phyloP scores from a whole-genome alignment of 2,113 vertebrate genomes.

The Ellobius talpinus region DNA sequence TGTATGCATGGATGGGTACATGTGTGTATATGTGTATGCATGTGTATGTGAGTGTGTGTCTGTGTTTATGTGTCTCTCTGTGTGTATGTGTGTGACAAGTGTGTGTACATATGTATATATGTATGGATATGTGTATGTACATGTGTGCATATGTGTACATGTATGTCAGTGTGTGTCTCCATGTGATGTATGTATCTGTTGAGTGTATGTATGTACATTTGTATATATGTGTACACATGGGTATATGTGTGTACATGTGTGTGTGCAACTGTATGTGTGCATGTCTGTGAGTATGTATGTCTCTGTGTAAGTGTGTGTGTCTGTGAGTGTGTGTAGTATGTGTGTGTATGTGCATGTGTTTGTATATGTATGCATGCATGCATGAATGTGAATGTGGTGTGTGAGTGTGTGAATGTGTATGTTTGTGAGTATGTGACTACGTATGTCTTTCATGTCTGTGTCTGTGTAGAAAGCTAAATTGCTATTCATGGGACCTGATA shows the following conservation, averaged over 20 bases:
- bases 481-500: neutral
- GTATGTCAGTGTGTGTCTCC: neutral
- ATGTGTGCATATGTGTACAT: neutral
- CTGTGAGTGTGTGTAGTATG: neutral
- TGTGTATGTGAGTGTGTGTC: neutral
- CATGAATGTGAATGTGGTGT: neutral
- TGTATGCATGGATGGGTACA: neutral
- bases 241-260: neutral
- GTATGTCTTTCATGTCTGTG: neutral
- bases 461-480: neutral
- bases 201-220: neutral
- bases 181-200: neutral
- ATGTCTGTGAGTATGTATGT: no score
- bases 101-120: neutral
- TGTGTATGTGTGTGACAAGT: neutral
- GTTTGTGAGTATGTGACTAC: no score
- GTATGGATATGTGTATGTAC: rapidly evolving
- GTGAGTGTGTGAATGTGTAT: no score
- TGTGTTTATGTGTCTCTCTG: neutral
- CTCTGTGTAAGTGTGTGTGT: neutral
- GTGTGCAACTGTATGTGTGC: neutral
- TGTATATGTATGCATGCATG: neutral
- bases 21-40: neutral
- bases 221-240: no score
- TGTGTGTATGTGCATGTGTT: neutral